Evolutionary conservation across 1,140 invertebrate species (phyloP).

Genomic region (Cherax destructor): DNA sequence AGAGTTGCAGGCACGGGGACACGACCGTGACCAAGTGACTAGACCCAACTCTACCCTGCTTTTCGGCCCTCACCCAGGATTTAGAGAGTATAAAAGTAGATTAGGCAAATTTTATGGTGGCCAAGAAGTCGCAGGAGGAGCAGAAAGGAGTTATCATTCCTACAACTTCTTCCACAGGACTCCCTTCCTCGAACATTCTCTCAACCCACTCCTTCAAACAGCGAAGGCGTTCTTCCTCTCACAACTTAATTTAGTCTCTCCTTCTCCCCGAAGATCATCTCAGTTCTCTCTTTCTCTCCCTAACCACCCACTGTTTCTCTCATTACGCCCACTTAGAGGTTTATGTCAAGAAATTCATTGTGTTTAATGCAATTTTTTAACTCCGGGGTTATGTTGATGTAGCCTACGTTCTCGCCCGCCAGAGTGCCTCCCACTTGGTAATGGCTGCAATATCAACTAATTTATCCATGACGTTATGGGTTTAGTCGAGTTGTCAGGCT

Average conservation of each 20-base stretch:
- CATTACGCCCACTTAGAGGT: not conserved
- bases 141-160: not conserved
- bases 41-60: not conserved
- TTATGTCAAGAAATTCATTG: not conserved
- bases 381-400: no score
- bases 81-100: not conserved
- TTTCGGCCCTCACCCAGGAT: not conserved
- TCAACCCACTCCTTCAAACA: no score
- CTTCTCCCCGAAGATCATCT: no score
- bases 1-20: not conserved
- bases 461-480: not conserved
- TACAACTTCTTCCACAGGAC: not conserved
- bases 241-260: no score
- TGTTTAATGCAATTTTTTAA: not conserved
- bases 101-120: not conserved
- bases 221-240: no score
- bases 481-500: not conserved
- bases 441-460: not conserved
- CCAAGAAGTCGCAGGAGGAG: not conserved
- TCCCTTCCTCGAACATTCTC: no score
- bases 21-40: not conserved
- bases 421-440: not conserved
- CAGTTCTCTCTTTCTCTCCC: no score
- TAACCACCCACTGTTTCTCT: no score
- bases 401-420: no score